phyloP scores from a whole-genome alignment of 2,797 vertebrate genomes.

The Helostoma temminkii region DNA sequence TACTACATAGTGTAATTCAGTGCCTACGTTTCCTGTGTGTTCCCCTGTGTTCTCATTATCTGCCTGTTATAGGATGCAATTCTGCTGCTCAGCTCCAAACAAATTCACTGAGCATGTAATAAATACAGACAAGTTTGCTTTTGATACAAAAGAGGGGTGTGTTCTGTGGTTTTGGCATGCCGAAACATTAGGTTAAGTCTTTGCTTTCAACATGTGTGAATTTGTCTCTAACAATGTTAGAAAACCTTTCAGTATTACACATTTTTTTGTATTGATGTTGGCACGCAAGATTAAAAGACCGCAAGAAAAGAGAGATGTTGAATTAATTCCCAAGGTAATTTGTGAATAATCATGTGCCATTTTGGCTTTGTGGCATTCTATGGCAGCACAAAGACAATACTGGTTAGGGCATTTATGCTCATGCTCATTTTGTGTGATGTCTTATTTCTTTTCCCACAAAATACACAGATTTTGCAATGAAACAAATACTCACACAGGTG shows the following conservation, averaged over 20 bases:
- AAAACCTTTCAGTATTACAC: not conserved
- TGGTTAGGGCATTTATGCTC: not conserved
- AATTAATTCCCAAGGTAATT: conserved; percentile 14
- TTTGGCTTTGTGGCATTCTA: conserved; percentile 2
- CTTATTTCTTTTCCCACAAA: not conserved
- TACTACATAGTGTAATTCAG: conserved; percentile 50
- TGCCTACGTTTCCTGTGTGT: conserved; percentile 60
- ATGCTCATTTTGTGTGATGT: not conserved
- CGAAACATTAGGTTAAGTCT: not conserved
- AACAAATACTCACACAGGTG: not conserved
- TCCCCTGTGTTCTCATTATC: conserved; percentile 82
- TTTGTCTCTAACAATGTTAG: not conserved
- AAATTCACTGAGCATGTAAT: conserved; percentile 62
- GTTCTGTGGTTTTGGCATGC: conserved; percentile 17
- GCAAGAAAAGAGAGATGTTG: not conserved
- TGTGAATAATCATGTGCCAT: conserved; percentile 16
- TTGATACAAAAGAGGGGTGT: conserved; percentile 38
- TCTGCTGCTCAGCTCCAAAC: conserved; percentile 68
- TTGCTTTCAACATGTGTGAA: not conserved
- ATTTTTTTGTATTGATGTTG: not conserved
- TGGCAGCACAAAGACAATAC: not conserved
- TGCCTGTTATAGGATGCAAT: conserved; percentile 64
- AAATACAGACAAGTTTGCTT: conserved; percentile 53
- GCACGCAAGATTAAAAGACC: no score
- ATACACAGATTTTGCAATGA: not conserved